phyloP scores from a whole-genome alignment of 2,797 vertebrate genomes.

The Chelon auratus region DNA sequence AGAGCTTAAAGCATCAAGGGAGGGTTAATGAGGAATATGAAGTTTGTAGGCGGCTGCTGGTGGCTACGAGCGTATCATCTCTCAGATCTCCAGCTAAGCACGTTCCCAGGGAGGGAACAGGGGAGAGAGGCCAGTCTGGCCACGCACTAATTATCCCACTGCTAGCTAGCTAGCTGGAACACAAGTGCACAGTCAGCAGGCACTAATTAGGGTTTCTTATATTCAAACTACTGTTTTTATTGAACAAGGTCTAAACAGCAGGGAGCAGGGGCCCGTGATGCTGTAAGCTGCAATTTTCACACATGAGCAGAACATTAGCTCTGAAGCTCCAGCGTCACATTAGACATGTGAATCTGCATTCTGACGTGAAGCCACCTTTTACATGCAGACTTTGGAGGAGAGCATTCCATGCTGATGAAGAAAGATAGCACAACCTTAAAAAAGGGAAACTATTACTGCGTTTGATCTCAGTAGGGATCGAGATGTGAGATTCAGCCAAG shows the following conservation, averaged over 20 bases:
- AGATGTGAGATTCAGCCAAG: constrained; percentile 61
- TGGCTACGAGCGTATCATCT: constrained; percentile 66
- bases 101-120: constrained; percentile 62
- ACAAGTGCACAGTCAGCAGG: constrained; percentile 82
- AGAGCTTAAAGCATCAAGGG: constrained; percentile 70
- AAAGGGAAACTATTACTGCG: constrained; percentile 52
- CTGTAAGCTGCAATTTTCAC: constrained; percentile 74
- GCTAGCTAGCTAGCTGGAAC: constrained; percentile 73
- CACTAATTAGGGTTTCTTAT: constrained; percentile 80
- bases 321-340: constrained; percentile 66
- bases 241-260: constrained; percentile 74
- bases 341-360: constrained; percentile 59
- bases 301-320: constrained; percentile 77
- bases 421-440: constrained; percentile 35
- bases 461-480: constrained; percentile 62
- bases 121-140: constrained; percentile 69
- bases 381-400: constrained; percentile 43
- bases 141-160: constrained; percentile 78
- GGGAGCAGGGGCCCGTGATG: constrained; percentile 68
- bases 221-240: constrained; percentile 82
- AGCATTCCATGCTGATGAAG: constrained; percentile 41
- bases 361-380: constrained; percentile 34
- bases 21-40: constrained; percentile 79
- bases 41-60: constrained; percentile 66
- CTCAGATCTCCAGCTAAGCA: constrained; percentile 77